Evolutionary conservation across 2,113 vertebrate species (phyloP).

Genomic region (Gracilinanus agilis): DNA sequence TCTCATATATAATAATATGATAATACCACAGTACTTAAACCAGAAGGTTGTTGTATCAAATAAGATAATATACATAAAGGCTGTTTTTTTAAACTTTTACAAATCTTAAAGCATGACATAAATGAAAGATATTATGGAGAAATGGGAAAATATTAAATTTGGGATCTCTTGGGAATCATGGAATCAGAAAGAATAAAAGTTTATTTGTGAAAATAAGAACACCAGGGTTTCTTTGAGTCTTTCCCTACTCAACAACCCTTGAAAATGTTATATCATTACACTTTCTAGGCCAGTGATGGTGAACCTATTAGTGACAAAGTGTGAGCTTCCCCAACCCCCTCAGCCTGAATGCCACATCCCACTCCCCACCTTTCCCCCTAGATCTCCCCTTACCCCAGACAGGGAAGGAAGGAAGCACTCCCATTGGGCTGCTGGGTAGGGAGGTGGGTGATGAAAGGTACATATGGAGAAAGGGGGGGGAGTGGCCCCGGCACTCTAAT

Average conservation of each 20-base stretch:
- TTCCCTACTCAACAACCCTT: neutral
- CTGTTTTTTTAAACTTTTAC: neutral
- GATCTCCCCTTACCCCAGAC: too few species aligned
- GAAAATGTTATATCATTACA: neutral
- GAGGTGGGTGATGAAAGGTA: too few species aligned
- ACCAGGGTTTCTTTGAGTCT: neutral
- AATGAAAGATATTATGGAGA: conserved; percentile 13
- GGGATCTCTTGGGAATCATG: neutral
- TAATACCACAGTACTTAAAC: neutral
- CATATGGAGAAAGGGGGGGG: too few species aligned
- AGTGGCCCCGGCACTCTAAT: too few species aligned
- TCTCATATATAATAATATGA: neutral
- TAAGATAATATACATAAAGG: neutral
- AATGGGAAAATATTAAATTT: neutral
- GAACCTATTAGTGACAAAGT: too few species aligned
- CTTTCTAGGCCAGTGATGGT: neutral
- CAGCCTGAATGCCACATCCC: too few species aligned
- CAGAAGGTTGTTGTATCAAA: neutral
- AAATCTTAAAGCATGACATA: conserved; percentile 19
- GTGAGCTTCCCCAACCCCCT: too few species aligned
- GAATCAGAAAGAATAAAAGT: neutral
- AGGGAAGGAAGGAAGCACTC: too few species aligned
- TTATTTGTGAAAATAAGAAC: neutral
- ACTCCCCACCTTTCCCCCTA: too few species aligned
- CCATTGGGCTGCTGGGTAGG: too few species aligned